These are phyloP conservation scores for Helobdella robusta DNA, from an alignment of 2,888 invertebrate genomes.

Conservation along the genomic window DNA sequence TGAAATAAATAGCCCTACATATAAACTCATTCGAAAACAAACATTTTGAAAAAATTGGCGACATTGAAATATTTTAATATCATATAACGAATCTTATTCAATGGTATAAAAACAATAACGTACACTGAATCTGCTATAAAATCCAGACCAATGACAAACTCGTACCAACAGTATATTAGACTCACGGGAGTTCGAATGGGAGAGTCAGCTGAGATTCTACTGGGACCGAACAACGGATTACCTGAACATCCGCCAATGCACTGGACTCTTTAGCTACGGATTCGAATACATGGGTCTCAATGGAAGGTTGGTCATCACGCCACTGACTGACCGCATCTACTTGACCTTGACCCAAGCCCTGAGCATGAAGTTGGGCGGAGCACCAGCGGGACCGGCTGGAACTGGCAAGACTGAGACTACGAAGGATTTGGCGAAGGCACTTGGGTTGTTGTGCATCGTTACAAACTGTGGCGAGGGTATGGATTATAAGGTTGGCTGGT, in stretches of 20 bases:
- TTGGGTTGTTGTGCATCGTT: constrained; percentile 54
- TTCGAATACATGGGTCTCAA: constrained; percentile 92
- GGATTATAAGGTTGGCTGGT: constrained; percentile 36
- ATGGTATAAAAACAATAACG: no score
- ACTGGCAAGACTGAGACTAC: constrained; percentile 84
- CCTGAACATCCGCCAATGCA: constrained; percentile 70
- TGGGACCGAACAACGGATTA: constrained; percentile 75
- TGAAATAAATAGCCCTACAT: no score
- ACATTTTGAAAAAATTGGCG: no score
- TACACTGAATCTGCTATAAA: no score
- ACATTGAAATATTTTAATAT: no score
- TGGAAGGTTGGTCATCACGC: constrained; percentile 80
- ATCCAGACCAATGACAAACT: no score
- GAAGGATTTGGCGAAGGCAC: constrained; percentile 80
- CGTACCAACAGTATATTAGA: constrained; percentile 63
- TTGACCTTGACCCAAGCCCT: constrained; percentile 76
- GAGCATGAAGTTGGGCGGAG: constrained; percentile 23
- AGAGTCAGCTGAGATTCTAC: constrained; percentile 81
- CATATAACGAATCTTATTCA: no score
- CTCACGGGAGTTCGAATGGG: constrained; percentile 81
- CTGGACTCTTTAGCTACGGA: constrained; percentile 75
- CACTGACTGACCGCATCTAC: constrained; percentile 82
- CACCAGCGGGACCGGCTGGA: constrained; percentile 57
- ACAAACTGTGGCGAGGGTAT: constrained; percentile 79
- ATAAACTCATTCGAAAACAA: no score